Conservation (phyloP, 2,888 invertebrate species). For the Ennomos fuscantarius region DNA sequence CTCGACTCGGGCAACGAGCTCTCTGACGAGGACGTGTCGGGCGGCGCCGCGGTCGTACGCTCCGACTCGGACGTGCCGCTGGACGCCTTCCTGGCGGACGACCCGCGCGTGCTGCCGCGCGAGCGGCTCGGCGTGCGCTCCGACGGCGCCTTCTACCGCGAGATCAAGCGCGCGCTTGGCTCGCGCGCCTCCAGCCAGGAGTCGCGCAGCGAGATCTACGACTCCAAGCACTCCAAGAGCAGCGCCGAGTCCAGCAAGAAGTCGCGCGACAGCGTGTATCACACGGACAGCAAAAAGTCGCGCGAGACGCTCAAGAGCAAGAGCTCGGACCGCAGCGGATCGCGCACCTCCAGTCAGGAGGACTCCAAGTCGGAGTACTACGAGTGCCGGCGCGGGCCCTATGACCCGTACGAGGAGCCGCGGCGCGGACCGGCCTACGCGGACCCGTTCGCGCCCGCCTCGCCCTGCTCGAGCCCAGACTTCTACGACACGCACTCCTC, state of each 20-base stretch:
- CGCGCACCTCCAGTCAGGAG: slow-evolving; percentile 88
- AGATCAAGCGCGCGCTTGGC: slow-evolving; percentile 86
- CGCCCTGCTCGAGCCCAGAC: slow-evolving; percentile 88
- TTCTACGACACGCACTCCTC: slow-evolving; percentile 84
- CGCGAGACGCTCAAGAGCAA: slow-evolving; percentile 87
- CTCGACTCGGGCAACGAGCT: slow-evolving; percentile 91
- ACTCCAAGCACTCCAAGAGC: slow-evolving; percentile 87
- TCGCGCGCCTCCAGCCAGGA: slow-evolving; percentile 89
- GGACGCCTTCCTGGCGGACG: slow-evolving; percentile 92
- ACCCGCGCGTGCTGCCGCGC: slow-evolving; percentile 89
- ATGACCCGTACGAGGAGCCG: slow-evolving; percentile 70
- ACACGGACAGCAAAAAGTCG: slow-evolving; percentile 88
- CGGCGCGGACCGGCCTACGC: slow-evolving; percentile 73
- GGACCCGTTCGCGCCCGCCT: slow-evolving; percentile 77
- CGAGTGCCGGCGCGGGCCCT: slow-evolving; percentile 85
- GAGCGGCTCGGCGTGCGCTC: slow-evolving; percentile 90
- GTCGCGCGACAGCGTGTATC: slow-evolving; percentile 87
- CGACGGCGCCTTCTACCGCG: slow-evolving; percentile 90
- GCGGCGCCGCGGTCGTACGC: slow-evolving; percentile 84
- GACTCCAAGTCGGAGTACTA: slow-evolving; percentile 90
- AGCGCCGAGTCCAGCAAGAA: slow-evolving; percentile 88
- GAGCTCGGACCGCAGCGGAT: slow-evolving; percentile 85
- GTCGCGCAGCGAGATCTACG: slow-evolving; percentile 89
- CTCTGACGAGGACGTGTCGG: slow-evolving; percentile 87
- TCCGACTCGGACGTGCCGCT: slow-evolving; percentile 89